Percentiles rank a stretch among this genome's conserved stretches.
Evolutionary conservation across 2,888 invertebrate genomes (phyloP).

Genomic region (Branchipolynoe longqiensis): DNA sequence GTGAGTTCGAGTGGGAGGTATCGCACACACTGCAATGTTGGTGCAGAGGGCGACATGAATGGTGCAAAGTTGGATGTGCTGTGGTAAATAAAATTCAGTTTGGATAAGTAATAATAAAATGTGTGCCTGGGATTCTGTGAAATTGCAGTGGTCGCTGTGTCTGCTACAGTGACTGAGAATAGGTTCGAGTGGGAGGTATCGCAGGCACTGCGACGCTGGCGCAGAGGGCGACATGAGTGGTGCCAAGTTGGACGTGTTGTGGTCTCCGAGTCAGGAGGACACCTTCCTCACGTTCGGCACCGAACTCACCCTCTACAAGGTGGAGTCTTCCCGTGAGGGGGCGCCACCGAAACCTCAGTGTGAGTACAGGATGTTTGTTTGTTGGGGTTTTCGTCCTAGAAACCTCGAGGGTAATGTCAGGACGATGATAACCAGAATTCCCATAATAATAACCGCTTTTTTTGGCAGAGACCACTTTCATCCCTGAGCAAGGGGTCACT

Average conservation of each 20-base stretch:
- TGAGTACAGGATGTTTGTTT: too few relatives aligned
- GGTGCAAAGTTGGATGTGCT: background rate
- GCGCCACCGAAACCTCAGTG: slow-evolving; percentile 32
- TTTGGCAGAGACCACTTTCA: too few relatives aligned
- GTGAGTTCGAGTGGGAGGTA: background rate
- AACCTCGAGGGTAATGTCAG: too few relatives aligned
- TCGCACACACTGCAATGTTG: background rate
- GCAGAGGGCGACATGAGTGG: slow-evolving; percentile 53
- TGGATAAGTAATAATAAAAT: background rate
- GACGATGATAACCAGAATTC: too few relatives aligned
- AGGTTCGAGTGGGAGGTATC: background rate
- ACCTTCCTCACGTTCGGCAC: slow-evolving; percentile 93
- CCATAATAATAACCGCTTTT: too few relatives aligned
- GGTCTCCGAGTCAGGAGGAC: slow-evolving; percentile 90
- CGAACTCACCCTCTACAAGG: slow-evolving; percentile 90
- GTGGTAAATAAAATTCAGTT: background rate
- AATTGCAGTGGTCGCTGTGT: background rate
- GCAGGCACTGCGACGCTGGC: background rate
- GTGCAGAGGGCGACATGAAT: slow-evolving; percentile 39
- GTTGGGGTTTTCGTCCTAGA: too few relatives aligned
- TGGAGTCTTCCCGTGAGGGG: slow-evolving; percentile 84
- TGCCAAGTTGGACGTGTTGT: slow-evolving; percentile 87
- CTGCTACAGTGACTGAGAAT: background rate
- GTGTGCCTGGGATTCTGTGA: background rate
- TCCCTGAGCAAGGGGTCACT: too few relatives aligned